Conservation (phyloP, 2,888 invertebrate genomes). For the Eupelmus urozonus region DNA sequence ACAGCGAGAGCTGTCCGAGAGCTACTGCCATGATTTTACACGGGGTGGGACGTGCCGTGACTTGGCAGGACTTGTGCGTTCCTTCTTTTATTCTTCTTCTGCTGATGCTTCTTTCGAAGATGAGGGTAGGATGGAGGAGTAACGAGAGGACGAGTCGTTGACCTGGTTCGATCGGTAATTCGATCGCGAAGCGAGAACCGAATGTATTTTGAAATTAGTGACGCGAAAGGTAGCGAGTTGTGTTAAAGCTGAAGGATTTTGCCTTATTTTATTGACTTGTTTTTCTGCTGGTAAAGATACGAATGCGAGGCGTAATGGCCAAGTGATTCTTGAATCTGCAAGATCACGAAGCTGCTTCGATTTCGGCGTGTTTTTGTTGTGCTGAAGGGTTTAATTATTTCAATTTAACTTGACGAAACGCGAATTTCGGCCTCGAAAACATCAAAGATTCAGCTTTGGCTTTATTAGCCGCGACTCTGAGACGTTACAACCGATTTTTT, state of each 20-base stretch:
- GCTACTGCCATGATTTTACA: constrained; percentile 46
- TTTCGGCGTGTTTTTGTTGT: background rate
- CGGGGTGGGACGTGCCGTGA: constrained; percentile 20
- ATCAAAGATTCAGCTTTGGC: too few species aligned
- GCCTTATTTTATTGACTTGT: background rate
- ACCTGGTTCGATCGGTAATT: constrained; percentile 34
- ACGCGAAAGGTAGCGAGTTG: constrained; percentile 5
- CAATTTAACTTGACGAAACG: too few species aligned
- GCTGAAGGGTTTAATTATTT: constrained; percentile 2
- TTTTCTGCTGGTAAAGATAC: background rate
- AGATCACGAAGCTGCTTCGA: background rate
- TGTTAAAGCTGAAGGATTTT: background rate
- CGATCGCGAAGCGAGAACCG: constrained; percentile 41
- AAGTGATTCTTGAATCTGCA: constrained; percentile 30
- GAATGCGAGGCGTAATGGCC: constrained; percentile 16
- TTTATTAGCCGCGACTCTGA: too few species aligned
- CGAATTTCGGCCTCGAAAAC: too few species aligned
- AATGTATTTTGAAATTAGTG: constrained; percentile 55
- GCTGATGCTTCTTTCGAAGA: constrained; percentile 1
- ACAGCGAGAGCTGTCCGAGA: constrained; percentile 1
- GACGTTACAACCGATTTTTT: too few species aligned
- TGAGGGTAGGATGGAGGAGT: background rate
- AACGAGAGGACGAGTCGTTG: constrained; percentile 33
- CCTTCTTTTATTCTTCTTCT: constrained; percentile 9
- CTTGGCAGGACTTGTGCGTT: constrained; percentile 38